Conservation (phyloP, 2,113 vertebrate genomes). For the human (Homo sapiens) region GRCh38 chr4:132719001-132719500, state of each 20-base stretch:
- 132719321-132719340: no score
- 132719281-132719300: neutral
- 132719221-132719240: neutral
- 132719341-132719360: no score
- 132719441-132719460: neutral
- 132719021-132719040: neutral
- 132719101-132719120: neutral
- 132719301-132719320: no score
- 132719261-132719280: neutral
- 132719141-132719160: neutral
- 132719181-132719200: neutral
- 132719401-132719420: neutral
- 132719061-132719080: neutral
- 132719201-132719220: neutral
- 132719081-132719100: neutral
- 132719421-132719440: neutral
- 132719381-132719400: neutral
- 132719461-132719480: neutral
- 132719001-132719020: neutral
- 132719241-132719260: neutral
- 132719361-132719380: neutral
- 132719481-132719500: neutral
- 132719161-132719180: neutral
- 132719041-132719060: neutral
- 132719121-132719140: neutral